Evolutionary conservation across 2,888 invertebrate species (phyloP), one percentile per base, ranked within the genome.

Genomic region (Himalopsyche tibetana): DNA sequence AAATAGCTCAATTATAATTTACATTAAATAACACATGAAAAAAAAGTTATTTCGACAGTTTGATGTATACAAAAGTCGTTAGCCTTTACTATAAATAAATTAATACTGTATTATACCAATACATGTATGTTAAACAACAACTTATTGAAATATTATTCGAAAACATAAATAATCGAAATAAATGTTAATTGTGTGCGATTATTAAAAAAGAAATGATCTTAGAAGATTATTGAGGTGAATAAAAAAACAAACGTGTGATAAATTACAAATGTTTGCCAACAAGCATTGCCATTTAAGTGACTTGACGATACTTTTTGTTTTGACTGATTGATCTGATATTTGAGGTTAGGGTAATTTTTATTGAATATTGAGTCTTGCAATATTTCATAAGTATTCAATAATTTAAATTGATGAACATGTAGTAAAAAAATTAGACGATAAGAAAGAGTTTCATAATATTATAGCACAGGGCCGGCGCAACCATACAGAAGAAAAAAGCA

Each of bases 101-200:
- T 28, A 28, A 74, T 74, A 74, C 12, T 38, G 36, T 6, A 74
- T 74, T 74, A 38, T 15, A 28, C n/a, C 38, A 74, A 74, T 74
- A 74, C n/a, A 74, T 6, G 15, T 38, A 74, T 36, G 9, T 15
- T 38, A 74, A 74, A 74, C 11, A 74, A 74, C 11, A 36, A 74
- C 38, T 36, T 74, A 74, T 12, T 63, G 12, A 38, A 38, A 38
- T 74, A 38, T 74, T 36, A 74, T 38, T 38, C 69, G 69, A 69
- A 69, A 69, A 9, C 69, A 69, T 69, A 69, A 74, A 74, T 15
- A 74, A 74, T 36, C 74, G 36, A 74, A 63, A 74, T 74, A 74
- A 74, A 74, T 74, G 74, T 74, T 74, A 74, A 74, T 74, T 38
- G 12, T 74, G 9, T 74, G 74, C 38, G 8, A 74, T 74, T 38